Evolutionary conservation across 2,888 invertebrate species (phyloP).

Genomic region (Eretmocerus hayati): DNA sequence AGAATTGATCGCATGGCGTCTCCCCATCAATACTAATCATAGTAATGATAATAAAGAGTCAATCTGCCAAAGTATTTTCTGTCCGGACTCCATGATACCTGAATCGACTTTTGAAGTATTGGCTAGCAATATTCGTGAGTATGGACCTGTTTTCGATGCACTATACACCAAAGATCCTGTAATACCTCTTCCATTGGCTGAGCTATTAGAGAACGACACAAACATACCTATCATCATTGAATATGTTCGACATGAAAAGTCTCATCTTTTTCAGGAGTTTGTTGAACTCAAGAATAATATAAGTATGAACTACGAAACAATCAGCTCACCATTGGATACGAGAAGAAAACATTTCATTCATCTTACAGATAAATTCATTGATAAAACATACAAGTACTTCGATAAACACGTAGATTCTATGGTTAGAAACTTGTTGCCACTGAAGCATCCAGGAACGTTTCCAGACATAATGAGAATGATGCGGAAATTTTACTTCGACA

Average conservation of each 20-base stretch:
- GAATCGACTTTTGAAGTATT: no score
- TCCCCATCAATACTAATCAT: no score
- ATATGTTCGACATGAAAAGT: background rate
- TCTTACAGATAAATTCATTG: background rate
- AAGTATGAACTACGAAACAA: no score
- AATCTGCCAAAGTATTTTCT: no score
- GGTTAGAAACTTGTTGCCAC: conserved; percentile 41
- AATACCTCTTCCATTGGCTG: background rate
- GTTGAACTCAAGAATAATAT: background rate
- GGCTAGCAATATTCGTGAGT: no score
- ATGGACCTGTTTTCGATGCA: background rate
- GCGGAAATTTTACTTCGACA: conserved; percentile 49
- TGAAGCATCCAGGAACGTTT: conserved; percentile 29
- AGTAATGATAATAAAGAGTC: no score
- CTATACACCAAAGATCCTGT: background rate
- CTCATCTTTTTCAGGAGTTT: background rate
- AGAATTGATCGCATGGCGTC: no score
- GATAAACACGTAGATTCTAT: conserved; percentile 39
- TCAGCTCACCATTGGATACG: no score
- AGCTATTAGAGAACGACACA: background rate
- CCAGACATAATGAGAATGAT: conserved; percentile 40
- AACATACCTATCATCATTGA: conserved; percentile 4
- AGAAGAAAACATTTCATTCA: no score
- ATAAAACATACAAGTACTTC: background rate
- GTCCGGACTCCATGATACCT: no score